These are phyloP conservation scores for Dolomedes plantarius DNA, from an alignment of 2,888 invertebrate species.

Conservation along the genomic window DNA sequence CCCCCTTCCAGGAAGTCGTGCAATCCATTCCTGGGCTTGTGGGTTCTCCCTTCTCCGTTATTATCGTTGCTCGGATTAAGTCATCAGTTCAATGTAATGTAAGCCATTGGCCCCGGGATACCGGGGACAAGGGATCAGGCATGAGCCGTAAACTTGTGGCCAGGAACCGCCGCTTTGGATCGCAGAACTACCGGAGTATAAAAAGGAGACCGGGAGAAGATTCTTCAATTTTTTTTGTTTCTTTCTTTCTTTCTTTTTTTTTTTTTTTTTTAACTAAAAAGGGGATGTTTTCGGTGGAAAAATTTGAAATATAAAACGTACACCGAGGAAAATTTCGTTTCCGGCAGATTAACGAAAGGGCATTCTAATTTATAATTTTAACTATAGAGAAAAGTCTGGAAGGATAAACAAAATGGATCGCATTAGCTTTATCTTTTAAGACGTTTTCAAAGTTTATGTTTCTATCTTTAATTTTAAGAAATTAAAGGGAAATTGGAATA, in stretches of 20 bases:
- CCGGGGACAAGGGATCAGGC: conserved; percentile 32
- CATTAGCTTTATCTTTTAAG: no score
- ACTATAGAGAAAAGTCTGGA: no score
- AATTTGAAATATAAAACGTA: conserved; percentile 1
- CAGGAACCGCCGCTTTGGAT: conserved; percentile 2
- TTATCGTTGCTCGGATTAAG: conserved; percentile 57
- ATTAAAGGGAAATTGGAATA: no score
- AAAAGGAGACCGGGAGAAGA: background rate
- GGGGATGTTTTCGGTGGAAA: background rate
- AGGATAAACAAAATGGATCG: no score
- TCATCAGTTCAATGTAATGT: conserved; percentile 71
- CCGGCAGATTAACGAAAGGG: background rate
- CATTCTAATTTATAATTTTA: background rate
- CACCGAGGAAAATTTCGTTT: background rate
- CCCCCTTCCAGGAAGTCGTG: background rate
- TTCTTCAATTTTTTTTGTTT: background rate
- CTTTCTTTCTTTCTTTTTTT: no score
- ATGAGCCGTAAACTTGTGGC: conserved; percentile 60
- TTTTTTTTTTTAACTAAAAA: background rate
- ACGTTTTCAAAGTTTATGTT: no score
- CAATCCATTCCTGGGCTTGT: background rate
- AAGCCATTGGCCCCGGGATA: conserved; percentile 61
- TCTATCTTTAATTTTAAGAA: no score
- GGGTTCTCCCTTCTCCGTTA: conserved; percentile 5
- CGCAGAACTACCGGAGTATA: background rate